Evolutionary conservation across 2,797 vertebrate species (phyloP), one percentile per base, ranked within the genome.

Genomic region (Macropodus opercularis): DNA sequence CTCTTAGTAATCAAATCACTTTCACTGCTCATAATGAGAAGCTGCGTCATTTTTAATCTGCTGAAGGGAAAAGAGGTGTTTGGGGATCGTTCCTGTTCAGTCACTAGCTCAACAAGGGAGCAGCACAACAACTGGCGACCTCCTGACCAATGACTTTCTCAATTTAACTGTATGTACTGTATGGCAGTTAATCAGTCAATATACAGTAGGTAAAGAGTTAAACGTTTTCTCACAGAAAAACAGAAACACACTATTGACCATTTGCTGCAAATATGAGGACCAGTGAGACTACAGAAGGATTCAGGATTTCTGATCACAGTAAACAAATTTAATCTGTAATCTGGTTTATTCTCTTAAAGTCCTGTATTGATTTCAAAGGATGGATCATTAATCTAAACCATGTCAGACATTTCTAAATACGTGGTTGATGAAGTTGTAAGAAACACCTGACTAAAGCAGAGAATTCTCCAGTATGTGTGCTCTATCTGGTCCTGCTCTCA

Each of bases 131-230:
- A 72, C 50, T n/a, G 15, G 41, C 38, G 64, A 80, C 77, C 72
- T 80, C 22, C 61, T 67, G 65, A 75, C 69, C 66, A 23, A 12
- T 50, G 35, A 69, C 48, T 54, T 59, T 59, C 26, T 67, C 22
- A 4, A 73, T 82, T 73, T 81, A 77, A n/a, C n/a, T n/a, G n/a
- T n/a, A n/a, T n/a, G n/a, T n/a, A 75, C 4, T 53, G 39, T 72
- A 55, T 47, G 27, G n/a, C n/a, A 46, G 61, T 56, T 47, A 60
- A 69, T 69, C 23, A 63, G n/a, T 65, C 36, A 68, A 70, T 66
- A 59, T 15, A 44, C 3, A 36, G 22, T 51, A 11, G 12, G 3
- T n/a, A 18, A 18, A 12, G 13, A 2, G 15, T 18, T 56, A 18
- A 56, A 34, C 3, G 15, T 17, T 8, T n/a, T 36, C 17, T 36